Evolutionary conservation across 2,888 invertebrate genomes (phyloP).

Genomic region (Coleophora flavipennella): DNA sequence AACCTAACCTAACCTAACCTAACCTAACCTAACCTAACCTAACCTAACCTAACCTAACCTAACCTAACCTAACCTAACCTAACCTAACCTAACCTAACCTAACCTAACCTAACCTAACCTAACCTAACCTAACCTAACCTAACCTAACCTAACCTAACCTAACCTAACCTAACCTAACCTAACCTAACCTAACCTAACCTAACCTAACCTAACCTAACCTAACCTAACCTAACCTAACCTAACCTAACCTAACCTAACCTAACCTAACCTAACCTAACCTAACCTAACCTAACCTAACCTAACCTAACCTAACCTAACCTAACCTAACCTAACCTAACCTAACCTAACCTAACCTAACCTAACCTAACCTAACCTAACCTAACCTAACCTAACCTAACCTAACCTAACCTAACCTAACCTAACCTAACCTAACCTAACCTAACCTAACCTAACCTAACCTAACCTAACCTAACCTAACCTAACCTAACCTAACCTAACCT

Average conservation of each 20-base stretch:
- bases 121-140: constrained; percentile 19
- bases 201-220: constrained; percentile 19
- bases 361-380: neutral
- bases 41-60: constrained; percentile 19
- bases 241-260: constrained; percentile 17
- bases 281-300: constrained; percentile 12
- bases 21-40: constrained; percentile 14
- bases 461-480: no score
- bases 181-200: constrained; percentile 16
- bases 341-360: no score
- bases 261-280: constrained; percentile 15
- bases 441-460: no score
- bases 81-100: constrained; percentile 18
- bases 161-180: constrained; percentile 16
- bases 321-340: no score
- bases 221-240: constrained; percentile 19
- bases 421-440: no score
- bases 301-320: constrained; percentile 4
- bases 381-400: constrained; percentile 8
- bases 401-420: no score
- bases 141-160: constrained; percentile 15
- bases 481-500: no score
- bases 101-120: constrained; percentile 18
- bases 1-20: constrained; percentile 13
- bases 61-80: constrained; percentile 19